Evolutionary conservation across 2,888 invertebrate genomes (phyloP).

Genomic region (Trachelus iudaicus): DNA sequence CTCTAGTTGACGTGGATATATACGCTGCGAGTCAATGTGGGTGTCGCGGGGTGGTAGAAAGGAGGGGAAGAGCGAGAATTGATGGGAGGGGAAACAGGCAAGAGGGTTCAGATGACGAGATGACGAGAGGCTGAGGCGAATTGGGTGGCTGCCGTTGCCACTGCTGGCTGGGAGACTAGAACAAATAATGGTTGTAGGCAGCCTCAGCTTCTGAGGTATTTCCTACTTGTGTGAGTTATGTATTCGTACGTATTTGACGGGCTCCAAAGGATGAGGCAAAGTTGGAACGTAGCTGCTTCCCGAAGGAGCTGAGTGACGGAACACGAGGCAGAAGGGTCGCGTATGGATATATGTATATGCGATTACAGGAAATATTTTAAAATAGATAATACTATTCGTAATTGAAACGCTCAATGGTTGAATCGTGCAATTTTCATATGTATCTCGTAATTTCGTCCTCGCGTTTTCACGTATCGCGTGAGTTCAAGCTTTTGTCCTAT

Average conservation of each 20-base stretch:
- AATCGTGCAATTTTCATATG: no score
- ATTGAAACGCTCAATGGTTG: no score
- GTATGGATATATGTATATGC: no score
- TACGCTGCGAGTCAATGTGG: conserved; percentile 14
- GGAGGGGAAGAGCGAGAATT: conserved; percentile 21
- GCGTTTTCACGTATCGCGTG: no score
- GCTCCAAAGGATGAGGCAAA: not conserved
- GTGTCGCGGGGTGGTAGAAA: conserved; percentile 16
- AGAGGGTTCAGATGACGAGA: conserved; percentile 18
- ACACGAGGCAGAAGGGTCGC: no score
- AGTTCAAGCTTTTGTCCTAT: no score
- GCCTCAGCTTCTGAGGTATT: conserved; percentile 56
- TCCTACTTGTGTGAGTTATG: conserved; percentile 36
- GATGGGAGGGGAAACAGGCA: conserved; percentile 26
- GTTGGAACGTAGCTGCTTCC: no score
- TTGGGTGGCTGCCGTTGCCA: conserved; percentile 38
- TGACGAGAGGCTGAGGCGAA: conserved; percentile 19
- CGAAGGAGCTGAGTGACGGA: no score
- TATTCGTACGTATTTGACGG: conserved; percentile 10
- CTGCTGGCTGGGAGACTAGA: conserved; percentile 37
- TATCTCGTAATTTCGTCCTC: no score
- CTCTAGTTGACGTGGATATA: conserved; percentile 18
- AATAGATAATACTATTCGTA: no score
- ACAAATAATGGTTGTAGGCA: conserved; percentile 59
- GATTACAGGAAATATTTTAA: no score